Percentiles rank a stretch among this genome's conserved stretches.
phyloP scores from a whole-genome alignment of 2,888 invertebrate species.

The Pollenia angustigena region DNA sequence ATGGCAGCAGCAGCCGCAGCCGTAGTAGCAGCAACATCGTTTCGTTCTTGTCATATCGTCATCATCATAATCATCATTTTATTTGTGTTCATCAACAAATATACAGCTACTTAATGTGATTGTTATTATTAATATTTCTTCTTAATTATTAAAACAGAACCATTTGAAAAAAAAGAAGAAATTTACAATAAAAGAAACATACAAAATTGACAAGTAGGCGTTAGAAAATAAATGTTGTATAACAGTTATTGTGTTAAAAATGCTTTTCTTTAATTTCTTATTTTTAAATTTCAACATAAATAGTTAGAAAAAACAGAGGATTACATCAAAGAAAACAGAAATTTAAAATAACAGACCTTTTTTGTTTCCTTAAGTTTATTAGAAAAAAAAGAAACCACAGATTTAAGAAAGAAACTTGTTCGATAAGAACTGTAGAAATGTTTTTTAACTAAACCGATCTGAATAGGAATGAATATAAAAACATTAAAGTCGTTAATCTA shows the following conservation, averaged over 20 bases:
- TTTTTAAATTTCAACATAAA: neutral
- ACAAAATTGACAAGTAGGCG: slow-evolving; percentile 34
- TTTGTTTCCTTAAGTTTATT: neutral
- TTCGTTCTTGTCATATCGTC: neutral
- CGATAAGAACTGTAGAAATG: no score
- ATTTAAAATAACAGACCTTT: no score
- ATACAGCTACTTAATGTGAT: slow-evolving; percentile 41
- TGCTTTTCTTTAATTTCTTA: no score
- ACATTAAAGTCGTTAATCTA: no score
- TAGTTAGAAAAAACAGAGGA: no score
- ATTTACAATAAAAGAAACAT: neutral
- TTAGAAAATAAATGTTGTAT: neutral
- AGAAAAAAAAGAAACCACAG: neutral
- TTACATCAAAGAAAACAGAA: no score
- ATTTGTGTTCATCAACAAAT: slow-evolving; percentile 3
- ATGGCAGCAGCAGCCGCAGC: neutral
- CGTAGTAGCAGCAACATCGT: neutral
- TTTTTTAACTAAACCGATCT: no score
- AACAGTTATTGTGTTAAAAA: neutral
- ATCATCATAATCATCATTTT: neutral
- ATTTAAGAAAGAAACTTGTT: slow-evolving; percentile 6
- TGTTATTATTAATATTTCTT: slow-evolving; percentile 22
- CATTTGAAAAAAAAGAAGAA: neutral
- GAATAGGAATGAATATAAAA: no score
- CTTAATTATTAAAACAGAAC: slow-evolving; percentile 22